phyloP scores from a whole-genome alignment of 1,140 invertebrate genomes.

The Euglossa dilemma region DNA sequence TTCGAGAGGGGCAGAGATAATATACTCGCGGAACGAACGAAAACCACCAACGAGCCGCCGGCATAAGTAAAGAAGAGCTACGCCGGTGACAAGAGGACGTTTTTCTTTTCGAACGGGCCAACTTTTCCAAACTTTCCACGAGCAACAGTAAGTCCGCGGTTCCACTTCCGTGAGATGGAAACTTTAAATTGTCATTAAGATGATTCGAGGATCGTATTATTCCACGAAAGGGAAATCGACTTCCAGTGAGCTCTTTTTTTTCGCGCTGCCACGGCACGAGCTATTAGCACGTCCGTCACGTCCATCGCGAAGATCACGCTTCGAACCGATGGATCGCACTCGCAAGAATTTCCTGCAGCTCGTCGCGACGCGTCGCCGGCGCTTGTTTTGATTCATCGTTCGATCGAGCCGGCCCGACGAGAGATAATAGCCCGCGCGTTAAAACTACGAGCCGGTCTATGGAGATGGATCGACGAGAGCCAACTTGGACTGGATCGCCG shows the following conservation, averaged over 20 bases:
- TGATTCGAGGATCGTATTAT: neutral
- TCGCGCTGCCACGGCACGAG: neutral
- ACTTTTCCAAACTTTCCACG: slow-evolving; percentile 15
- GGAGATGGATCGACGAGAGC: neutral
- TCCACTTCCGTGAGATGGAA: neutral
- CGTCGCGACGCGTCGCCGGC: neutral
- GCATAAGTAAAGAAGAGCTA: neutral
- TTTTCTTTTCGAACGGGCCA: slow-evolving; percentile 25
- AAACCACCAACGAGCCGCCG: neutral
- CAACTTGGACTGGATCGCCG: neutral
- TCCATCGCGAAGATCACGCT: neutral
- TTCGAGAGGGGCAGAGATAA: neutral
- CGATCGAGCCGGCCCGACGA: neutral
- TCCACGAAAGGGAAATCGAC: neutral
- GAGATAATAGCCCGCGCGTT: neutral
- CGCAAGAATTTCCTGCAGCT: neutral
- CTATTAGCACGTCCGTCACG: neutral
- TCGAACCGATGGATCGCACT: neutral
- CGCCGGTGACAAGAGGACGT: neutral
- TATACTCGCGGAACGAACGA: neutral
- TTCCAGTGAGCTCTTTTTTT: neutral
- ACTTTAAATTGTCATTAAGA: slow-evolving; percentile 31
- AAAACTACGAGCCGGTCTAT: neutral
- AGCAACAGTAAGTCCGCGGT: neutral
- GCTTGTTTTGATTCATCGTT: slow-evolving; percentile 24